Conservation (phyloP, 2,113 vertebrate genomes). For the Actenoides lindsayi region DNA sequence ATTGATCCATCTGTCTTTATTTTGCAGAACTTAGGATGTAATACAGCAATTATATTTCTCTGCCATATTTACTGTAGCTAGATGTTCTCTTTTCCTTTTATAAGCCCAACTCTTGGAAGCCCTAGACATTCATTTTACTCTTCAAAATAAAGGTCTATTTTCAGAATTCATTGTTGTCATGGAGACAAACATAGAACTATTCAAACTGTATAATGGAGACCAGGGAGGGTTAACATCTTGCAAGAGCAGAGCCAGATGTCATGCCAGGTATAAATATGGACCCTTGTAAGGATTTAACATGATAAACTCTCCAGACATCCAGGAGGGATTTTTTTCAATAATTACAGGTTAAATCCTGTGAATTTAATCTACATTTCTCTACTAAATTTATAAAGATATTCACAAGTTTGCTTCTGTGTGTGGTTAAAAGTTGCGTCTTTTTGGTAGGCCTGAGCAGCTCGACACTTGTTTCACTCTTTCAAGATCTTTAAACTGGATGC, state of each 20-base stretch:
- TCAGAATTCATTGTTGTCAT: not conserved
- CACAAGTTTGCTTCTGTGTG: not conserved
- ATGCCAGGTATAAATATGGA: not conserved
- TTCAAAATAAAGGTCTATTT: not conserved
- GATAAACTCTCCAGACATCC: not conserved
- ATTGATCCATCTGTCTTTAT: slow-evolving; percentile 48
- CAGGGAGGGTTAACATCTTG: not conserved
- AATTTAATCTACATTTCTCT: not conserved
- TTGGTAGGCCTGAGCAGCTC: not conserved
- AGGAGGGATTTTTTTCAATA: not conserved
- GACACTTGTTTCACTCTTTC: not conserved
- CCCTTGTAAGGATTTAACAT: not conserved
- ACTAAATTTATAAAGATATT: not conserved
- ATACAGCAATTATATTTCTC: not conserved
- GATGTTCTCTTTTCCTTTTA: slow-evolving; percentile 13
- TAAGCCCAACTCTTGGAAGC: not conserved
- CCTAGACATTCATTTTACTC: not conserved
- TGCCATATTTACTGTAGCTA: not conserved
- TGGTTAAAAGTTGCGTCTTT: not conserved
- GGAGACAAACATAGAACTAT: not conserved
- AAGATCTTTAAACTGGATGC: not conserved
- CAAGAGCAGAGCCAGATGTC: not conserved
- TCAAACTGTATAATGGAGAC: not conserved
- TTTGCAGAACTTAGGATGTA: slow-evolving; percentile 1
- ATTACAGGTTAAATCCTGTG: not conserved